Conservation (phyloP, 1,140 invertebrate genomes). For the Sogatella furcifera region DNA sequence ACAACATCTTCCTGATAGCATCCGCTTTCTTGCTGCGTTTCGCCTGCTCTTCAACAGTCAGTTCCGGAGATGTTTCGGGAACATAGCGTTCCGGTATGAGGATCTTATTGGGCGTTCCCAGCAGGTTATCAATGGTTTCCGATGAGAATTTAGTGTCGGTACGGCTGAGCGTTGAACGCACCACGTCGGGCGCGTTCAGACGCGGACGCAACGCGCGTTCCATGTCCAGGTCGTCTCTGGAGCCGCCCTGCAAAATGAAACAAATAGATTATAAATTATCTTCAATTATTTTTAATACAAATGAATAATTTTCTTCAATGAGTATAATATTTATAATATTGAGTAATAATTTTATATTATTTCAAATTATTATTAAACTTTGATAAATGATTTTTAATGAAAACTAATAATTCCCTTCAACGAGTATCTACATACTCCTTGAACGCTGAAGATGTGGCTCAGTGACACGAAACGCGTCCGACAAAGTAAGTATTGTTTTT, state of each 20-base stretch:
- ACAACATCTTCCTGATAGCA: slow-evolving; percentile 81
- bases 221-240: slow-evolving; percentile 75
- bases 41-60: slow-evolving; percentile 70
- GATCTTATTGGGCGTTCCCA: slow-evolving; percentile 81
- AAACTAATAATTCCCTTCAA: too few relatives aligned
- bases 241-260: slow-evolving; percentile 36
- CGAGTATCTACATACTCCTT: too few relatives aligned
- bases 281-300: too few relatives aligned
- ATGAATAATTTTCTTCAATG: too few relatives aligned
- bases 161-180: slow-evolving; percentile 60
- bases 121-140: slow-evolving; percentile 69
- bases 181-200: slow-evolving; percentile 65
- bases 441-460: too few relatives aligned
- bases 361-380: too few relatives aligned
- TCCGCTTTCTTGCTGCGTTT: slow-evolving; percentile 77
- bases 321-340: too few relatives aligned
- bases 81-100: slow-evolving; percentile 84
- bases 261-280: too few relatives aligned
- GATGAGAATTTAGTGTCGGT: slow-evolving; percentile 53
- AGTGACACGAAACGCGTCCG: too few relatives aligned
- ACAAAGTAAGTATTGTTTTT: too few relatives aligned
- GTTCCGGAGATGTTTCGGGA: slow-evolving; percentile 69
- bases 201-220: slow-evolving; percentile 58
- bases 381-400: too few relatives aligned
- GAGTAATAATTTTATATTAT: too few relatives aligned